A percentile compares a stretch with the other conserved stretches of the same genome.
Conservation (phyloP, 2,797 vertebrate genomes). For the Sebastes variabilis region DNA sequence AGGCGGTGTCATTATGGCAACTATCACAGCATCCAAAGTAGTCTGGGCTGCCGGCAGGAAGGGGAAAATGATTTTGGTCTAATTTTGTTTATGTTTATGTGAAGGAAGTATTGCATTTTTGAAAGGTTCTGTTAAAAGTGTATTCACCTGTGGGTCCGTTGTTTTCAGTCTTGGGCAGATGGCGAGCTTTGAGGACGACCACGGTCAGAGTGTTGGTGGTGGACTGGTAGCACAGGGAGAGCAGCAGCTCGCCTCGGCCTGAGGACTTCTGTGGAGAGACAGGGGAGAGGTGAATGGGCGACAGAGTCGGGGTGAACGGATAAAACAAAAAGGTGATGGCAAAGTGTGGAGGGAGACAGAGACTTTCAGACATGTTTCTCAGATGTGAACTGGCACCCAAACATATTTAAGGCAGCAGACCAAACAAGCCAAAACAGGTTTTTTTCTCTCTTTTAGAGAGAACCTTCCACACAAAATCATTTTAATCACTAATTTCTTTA, state of each 20-base stretch:
- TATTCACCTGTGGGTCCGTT: conserved; percentile 92
- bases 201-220: conserved; percentile 96
- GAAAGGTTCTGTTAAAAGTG: background rate
- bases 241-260: conserved; percentile 92
- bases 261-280: conserved; percentile 86
- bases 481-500: too few relatives aligned
- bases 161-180: conserved; percentile 92
- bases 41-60: conserved; percentile 12
- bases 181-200: conserved; percentile 97
- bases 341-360: background rate
- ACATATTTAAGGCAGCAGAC: background rate
- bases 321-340: background rate
- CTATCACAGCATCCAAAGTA: conserved; percentile 40
- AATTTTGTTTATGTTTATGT: background rate
- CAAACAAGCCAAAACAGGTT: background rate
- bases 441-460: background rate
- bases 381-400: background rate
- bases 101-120: background rate
- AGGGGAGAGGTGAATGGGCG: background rate
- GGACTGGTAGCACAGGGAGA: conserved; percentile 98
- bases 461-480: background rate
- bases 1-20: conserved; percentile 41
- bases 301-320: background rate
- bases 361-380: background rate
- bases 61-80: background rate